Evolutionary conservation across 1,140 invertebrate species (phyloP).

Genomic region (Drosophila takahashii): DNA sequence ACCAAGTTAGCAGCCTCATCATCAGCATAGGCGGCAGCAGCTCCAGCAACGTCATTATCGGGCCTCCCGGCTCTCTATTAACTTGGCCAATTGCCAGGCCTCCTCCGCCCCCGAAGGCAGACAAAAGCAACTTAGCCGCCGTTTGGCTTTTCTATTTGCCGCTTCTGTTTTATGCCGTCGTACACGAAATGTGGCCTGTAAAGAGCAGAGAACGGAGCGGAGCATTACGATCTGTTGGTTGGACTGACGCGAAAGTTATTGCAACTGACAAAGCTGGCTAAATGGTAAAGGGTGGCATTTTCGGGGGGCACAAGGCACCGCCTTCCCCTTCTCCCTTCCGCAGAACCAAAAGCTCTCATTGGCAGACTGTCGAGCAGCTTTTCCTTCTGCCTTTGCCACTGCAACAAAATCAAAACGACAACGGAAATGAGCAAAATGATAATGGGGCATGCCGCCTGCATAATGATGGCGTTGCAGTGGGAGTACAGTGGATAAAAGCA

Average conservation of each 20-base stretch:
- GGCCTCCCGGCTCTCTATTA: slow-evolving; percentile 67
- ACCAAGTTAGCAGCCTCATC: slow-evolving; percentile 79
- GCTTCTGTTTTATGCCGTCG: slow-evolving; percentile 49
- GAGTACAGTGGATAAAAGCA: slow-evolving; percentile 6
- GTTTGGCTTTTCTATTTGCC: slow-evolving; percentile 47
- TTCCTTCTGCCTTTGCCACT: slow-evolving; percentile 6
- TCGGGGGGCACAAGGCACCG: slow-evolving; percentile 1
- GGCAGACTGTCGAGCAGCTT: slow-evolving; percentile 28
- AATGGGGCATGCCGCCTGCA: slow-evolving; percentile 69
- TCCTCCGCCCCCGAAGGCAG: slow-evolving; percentile 13
- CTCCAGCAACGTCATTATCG: slow-evolving; percentile 77
- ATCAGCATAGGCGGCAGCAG: slow-evolving; percentile 58
- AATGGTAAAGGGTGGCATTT: slow-evolving; percentile 7
- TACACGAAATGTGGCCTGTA: slow-evolving; percentile 50
- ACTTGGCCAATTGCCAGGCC: slow-evolving; percentile 79
- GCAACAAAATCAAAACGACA: slow-evolving; percentile 51
- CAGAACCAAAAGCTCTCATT: slow-evolving; percentile 57
- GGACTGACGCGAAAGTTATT: slow-evolving; percentile 79
- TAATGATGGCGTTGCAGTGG: slow-evolving; percentile 54
- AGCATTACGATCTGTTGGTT: slow-evolving; percentile 68
- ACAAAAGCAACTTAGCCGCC: slow-evolving; percentile 56
- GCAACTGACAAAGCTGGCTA: slow-evolving; percentile 66
- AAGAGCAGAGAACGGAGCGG: slow-evolving; percentile 36
- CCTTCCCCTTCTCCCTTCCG: background rate
- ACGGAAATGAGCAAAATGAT: slow-evolving; percentile 76